Base-by-base conservation (phyloP, 2,113 vertebrate genomes). In the Vulpes lagopus region DNA sequence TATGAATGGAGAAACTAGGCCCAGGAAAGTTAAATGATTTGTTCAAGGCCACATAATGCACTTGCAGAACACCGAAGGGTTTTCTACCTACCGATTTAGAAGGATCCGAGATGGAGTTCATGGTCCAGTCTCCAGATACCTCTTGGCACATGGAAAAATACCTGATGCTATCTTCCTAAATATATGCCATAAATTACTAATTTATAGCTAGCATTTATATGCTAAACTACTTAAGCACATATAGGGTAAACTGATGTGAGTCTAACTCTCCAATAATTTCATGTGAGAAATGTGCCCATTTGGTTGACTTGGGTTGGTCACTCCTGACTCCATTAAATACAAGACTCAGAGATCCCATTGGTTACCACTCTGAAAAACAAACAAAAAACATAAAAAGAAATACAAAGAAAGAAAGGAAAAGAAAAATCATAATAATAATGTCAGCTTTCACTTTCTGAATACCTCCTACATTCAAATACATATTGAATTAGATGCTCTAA, bases 151-250 rank as follows among this genome's bases (percentile, higher is more conserved):
- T 30, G n/a, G 94, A 90, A 96, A 92, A 89, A 89, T 80, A 74
- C 22, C 84, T 93, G 79, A 96, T 62, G 35, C 81, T 14, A 82
- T 85, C 78, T 91, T 32, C 65, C 81, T 94, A 92, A 96, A 98
- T 43, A 43, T 43, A 7, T 43, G 43, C 43, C 43, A 43, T 43
- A 43, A 43, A 43, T 43, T 7, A 43, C 43, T 43, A 43, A 43
- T 43, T 43, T 43, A 43, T 6, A 43, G 43, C 43, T 43, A 43
- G 43, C 43, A 43, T 43, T 43, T 43, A 43, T 43, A 43, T 7
- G 43, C 43, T 43, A 43, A 94, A 97, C 49, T 85, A 14, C 64
- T 90, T 84, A 80, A 76, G 35, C 43, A 49, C 43, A 62, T 83
- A 91, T 22, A 62, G 35, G 60, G 59, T 71, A 22, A 64, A 86